Conservation (phyloP, 2,888 invertebrate genomes). For the Lycia hirtaria region DNA sequence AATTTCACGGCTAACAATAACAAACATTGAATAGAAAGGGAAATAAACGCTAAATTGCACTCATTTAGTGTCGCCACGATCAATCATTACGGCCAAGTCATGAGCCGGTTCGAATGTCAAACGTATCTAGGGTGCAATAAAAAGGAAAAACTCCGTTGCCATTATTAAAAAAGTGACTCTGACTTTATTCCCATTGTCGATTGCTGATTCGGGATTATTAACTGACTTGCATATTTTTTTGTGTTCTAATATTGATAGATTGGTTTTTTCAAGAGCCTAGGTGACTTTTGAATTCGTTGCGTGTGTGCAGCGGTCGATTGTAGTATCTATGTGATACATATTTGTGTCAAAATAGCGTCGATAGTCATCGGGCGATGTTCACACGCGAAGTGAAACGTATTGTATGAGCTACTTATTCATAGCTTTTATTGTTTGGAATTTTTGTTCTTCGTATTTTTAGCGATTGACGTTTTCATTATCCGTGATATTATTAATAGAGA, state of each 20-base stretch:
- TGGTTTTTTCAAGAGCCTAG: conserved; percentile 75
- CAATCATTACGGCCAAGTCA: conserved; percentile 83
- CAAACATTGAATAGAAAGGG: conserved; percentile 72
- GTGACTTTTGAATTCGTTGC: conserved; percentile 71
- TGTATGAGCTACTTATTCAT: conserved; percentile 66
- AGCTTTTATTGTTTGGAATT: conserved; percentile 56
- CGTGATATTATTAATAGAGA: conserved; percentile 40
- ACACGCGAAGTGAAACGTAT: conserved; percentile 71
- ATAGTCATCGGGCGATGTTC: conserved; percentile 71
- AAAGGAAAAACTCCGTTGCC: conserved; percentile 76
- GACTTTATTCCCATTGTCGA: conserved; percentile 85
- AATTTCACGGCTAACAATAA: conserved; percentile 69
- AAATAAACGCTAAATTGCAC: conserved; percentile 83
- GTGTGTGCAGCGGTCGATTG: conserved; percentile 70
- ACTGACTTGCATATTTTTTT: conserved; percentile 86
- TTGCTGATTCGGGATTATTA: conserved; percentile 85
- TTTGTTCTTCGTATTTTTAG: conserved; percentile 58
- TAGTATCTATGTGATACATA: conserved; percentile 69
- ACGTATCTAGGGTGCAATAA: conserved; percentile 83
- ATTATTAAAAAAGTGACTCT: conserved; percentile 86
- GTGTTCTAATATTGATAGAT: conserved; percentile 86
- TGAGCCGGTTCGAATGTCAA: conserved; percentile 85
- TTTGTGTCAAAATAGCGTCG: conserved; percentile 73
- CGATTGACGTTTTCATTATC: conserved; percentile 60
- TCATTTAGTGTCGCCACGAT: conserved; percentile 82